Evolutionary conservation across 2,797 vertebrate genomes (phyloP), one percentile per base, ranked within the genome.

Genomic region (Gastrophryne carolinensis): DNA sequence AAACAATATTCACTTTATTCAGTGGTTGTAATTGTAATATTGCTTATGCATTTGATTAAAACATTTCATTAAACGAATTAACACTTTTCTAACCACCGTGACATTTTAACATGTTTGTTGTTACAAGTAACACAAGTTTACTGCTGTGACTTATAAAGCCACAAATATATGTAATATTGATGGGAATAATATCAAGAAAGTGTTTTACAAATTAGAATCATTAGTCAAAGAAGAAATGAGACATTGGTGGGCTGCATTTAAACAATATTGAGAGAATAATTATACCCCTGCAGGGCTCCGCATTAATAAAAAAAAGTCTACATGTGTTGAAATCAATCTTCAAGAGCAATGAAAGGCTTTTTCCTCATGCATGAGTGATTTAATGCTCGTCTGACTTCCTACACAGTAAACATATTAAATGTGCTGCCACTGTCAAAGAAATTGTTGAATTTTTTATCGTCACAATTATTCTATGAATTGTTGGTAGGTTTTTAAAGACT

Each of bases 191-290:
- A 56, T 41, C 11, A 41, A 21, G 30, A 52, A 34, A 54, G 54
- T 10, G 47, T n/a, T 49, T 27, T 64, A 64, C 35, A 68, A 68
- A 39, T 53, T 68, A 68, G 50, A 44, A 69, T 44, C 52, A 69
- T 69, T 56, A 69, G 50, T 69, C 66, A 57, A 2, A 39, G 23
- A 69, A 21, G 27, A 58, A 68, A 56, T 57, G 17, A 58, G 37
- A 24, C 53, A 44, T 58, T 58, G 53, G 67, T 70, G 26, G 37
- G 39, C 15, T 58, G 26, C 52, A 49, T 58, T 34, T 70, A 47
- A 57, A 30, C 66, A 56, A 70, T 58, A 70, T 57, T 26, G 19
- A 7, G 6, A 57, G 37, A 69, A 44, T 70, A 58, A 58, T 70
- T 58, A 58, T 70, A 24, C 54, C 11, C 32, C 54, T 58, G 17